Evolutionary conservation across 2,113 vertebrate genomes (phyloP).

Genomic region (Mormyrus iriodes): DNA sequence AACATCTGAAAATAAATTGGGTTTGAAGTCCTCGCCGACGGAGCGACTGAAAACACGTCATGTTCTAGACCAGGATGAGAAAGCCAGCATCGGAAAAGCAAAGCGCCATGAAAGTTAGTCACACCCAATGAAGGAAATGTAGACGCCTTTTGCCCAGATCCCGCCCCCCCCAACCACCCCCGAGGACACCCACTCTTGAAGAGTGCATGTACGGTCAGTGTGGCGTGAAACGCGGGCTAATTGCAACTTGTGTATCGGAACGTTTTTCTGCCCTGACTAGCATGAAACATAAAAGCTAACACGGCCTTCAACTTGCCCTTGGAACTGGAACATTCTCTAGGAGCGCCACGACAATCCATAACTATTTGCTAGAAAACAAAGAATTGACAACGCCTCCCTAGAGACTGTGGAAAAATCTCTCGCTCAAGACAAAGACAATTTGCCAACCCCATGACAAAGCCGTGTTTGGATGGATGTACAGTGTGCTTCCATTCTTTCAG

Average conservation of each 20-base stretch:
- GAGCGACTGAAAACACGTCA: conserved; percentile 18
- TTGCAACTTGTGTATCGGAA: conserved; percentile 37
- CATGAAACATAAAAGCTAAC: conserved; percentile 43
- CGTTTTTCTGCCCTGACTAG: conserved; percentile 38
- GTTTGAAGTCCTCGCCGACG: conserved; percentile 15
- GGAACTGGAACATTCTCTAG: not conserved
- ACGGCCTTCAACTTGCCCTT: conserved; percentile 28
- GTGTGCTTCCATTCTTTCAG: not conserved
- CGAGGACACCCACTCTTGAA: conserved; percentile 9
- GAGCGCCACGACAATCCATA: not conserved
- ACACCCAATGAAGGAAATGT: not conserved
- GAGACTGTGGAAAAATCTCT: not conserved
- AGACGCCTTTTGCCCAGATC: not conserved
- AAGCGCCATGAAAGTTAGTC: not conserved
- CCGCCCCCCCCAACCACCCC: not conserved
- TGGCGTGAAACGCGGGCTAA: conserved; percentile 43
- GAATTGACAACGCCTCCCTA: not conserved
- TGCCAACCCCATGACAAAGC: not conserved
- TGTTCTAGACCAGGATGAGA: not conserved
- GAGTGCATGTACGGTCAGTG: conserved; percentile 22
- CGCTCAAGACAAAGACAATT: not conserved
- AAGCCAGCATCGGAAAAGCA: not conserved
- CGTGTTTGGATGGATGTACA: not conserved
- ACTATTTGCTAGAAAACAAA: conserved; percentile 2
- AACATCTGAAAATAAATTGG: conserved; percentile 21